These are phyloP conservation scores for Styela clava DNA, from an alignment of 23 tunicate genomes.

Conservation along the genomic window DNA sequence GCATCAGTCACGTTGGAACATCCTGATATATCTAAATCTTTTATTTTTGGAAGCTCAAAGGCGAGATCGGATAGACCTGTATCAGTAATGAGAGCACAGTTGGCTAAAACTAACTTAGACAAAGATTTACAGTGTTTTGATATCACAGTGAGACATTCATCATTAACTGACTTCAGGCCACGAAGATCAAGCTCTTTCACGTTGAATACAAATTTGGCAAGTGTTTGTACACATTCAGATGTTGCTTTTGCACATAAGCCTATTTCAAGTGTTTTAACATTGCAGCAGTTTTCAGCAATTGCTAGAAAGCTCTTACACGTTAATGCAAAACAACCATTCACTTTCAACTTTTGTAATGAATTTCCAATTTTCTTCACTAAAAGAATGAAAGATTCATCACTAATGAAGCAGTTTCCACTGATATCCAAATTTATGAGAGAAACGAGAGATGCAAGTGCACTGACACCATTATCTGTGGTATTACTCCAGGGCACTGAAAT, in stretches of 20 bases:
- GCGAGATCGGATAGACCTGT: constrained; percentile 43
- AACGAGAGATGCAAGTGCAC: constrained; percentile 35
- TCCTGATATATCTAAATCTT: constrained; percentile 45
- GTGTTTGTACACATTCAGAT: constrained; percentile 23
- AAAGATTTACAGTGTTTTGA: constrained; percentile 40
- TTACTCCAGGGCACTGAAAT: constrained; percentile 56
- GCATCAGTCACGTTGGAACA: constrained; percentile 50
- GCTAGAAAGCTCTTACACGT: constrained; percentile 25
- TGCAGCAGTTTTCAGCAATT: constrained; percentile 10
- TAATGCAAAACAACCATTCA: constrained; percentile 66
- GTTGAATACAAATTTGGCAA: constrained; percentile 16
- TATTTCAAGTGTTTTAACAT: constrained; percentile 30
- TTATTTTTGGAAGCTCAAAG: constrained; percentile 12
- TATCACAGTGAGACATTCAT: constrained; percentile 38
- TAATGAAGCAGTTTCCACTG: constrained; percentile 55
- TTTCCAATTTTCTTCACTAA: constrained; percentile 22
- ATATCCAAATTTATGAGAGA: constrained; percentile 29
- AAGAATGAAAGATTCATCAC: constrained; percentile 53
- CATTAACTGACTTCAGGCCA: constrained; percentile 49
- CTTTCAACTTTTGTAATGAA: constrained; percentile 33
- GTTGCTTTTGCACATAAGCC: constrained; percentile 62
- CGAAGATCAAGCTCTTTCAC: constrained; percentile 47
- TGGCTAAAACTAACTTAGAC: constrained; percentile 38
- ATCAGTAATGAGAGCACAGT: constrained; percentile 43
- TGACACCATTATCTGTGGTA: constrained; percentile 65